phyloP scores from a whole-genome alignment of 2,113 vertebrate species.

The Phoenicopterus ruber region DNA sequence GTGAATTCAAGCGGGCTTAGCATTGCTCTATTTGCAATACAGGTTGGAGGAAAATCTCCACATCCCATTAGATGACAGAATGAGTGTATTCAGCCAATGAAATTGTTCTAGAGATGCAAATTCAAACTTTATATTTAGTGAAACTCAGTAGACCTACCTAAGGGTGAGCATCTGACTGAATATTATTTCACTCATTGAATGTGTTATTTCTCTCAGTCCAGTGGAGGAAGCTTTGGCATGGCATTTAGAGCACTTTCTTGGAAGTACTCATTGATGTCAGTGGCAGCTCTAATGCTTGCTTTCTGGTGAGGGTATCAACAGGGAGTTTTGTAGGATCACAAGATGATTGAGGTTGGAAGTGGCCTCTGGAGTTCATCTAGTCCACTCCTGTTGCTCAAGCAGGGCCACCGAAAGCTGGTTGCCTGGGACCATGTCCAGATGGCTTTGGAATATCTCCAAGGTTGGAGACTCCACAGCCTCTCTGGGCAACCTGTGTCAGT shows the following conservation, averaged over 20 bases:
- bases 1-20: neutral
- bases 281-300: neutral
- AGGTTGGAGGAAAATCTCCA: neutral
- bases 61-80: neutral
- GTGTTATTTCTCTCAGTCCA: neutral
- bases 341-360: neutral
- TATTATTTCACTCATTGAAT: neutral
- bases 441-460: neutral
- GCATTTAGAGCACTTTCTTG: neutral
- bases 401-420: neutral
- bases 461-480: neutral
- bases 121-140: neutral
- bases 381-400: neutral
- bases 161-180: neutral
- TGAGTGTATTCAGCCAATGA: neutral
- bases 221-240: neutral
- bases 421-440: rapidly evolving
- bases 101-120: neutral
- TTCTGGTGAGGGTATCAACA: neutral
- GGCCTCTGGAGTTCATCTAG: neutral
- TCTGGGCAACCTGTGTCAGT: neutral
- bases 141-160: neutral
- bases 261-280: neutral
- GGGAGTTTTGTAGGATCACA: neutral
- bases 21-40: neutral